Evolutionary conservation across 2,888 invertebrate genomes (phyloP).

Genomic region (Pandemis corylana): DNA sequence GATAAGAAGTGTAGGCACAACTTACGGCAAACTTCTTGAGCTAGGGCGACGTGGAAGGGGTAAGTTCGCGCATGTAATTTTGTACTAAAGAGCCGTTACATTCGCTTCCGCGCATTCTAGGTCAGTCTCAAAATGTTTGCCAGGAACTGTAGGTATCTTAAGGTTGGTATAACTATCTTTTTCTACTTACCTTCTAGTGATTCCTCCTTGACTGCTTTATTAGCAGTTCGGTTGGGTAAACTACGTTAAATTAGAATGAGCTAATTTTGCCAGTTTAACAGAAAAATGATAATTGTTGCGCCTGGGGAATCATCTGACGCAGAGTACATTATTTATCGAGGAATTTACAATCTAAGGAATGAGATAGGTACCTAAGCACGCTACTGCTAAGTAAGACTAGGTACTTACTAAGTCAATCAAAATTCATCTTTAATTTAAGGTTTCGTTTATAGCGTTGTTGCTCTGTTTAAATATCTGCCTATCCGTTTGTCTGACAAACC

Average conservation of each 20-base stretch:
- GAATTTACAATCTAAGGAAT: neutral
- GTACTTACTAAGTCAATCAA: too few relatives aligned
- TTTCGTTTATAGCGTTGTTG: too few relatives aligned
- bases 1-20: too few relatives aligned
- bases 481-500: too few relatives aligned
- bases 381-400: neutral
- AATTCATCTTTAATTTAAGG: too few relatives aligned
- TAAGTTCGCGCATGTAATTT: too few relatives aligned
- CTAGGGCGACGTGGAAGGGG: too few relatives aligned
- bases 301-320: conserved; percentile 33
- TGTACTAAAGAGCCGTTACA: too few relatives aligned
- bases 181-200: neutral
- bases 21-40: too few relatives aligned
- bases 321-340: neutral
- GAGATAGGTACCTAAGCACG: neutral
- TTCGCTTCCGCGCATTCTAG: too few relatives aligned
- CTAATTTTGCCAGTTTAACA: conserved; percentile 76
- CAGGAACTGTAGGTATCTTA: neutral
- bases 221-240: conserved; percentile 70
- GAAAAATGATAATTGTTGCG: conserved; percentile 67
- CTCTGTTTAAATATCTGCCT: too few relatives aligned
- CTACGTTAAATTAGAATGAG: conserved; percentile 76
- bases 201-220: conserved; percentile 70
- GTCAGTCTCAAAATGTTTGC: too few relatives aligned
- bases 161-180: conserved; percentile 1